Evolutionary conservation across 2,888 invertebrate genomes (phyloP), one percentile per base, ranked within the genome.

Genomic region (Nycteola revayana): DNA sequence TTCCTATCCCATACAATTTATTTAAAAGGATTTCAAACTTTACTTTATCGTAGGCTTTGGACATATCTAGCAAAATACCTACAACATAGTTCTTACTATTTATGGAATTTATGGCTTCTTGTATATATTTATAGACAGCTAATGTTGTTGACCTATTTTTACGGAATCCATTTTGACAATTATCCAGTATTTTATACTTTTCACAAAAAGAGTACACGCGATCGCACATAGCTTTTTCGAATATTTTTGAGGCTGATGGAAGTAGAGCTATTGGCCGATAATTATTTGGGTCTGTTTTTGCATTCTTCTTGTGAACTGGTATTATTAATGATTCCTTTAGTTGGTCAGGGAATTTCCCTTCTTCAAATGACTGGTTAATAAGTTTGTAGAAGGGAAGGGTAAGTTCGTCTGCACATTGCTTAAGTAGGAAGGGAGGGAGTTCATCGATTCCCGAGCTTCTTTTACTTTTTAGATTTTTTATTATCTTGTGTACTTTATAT

Each of bases 381-480:
- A n/a, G n/a, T n/a, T n/a, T n/a, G n/a, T 18, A 5, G 18, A 18
- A 18, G 3, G 18, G 18, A 5, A 18, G 18, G 3, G 18, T 18
- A 8, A 17, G 26, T 11, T 32, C 32, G 7, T 32, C 32, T 2
- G 32, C 32, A 10, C 32, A 32, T 3, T 32, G 10, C 20, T 10
- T 32, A 7, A 26, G 7, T 1, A 32, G 17, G 7, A 9, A 11
- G 7, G 28, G 28, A n/a, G 28, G 34, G 1, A 34, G 22, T 5
- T 28, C 17, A 9, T 28, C 33, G 10, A 28, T 7, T 10, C 33
- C 33, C 17, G 17, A 9, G 14, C 26, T 28, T 21, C 14, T 18
- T 20, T 34, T 34, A 10, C 24, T 28, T 28, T 28, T 34, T 9
- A 34, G 9, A 7, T 26, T 34, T 28, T 34, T 34, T 7, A 28